phyloP scores from a whole-genome alignment of 2,888 invertebrate species.

The Dusona sp. region DNA sequence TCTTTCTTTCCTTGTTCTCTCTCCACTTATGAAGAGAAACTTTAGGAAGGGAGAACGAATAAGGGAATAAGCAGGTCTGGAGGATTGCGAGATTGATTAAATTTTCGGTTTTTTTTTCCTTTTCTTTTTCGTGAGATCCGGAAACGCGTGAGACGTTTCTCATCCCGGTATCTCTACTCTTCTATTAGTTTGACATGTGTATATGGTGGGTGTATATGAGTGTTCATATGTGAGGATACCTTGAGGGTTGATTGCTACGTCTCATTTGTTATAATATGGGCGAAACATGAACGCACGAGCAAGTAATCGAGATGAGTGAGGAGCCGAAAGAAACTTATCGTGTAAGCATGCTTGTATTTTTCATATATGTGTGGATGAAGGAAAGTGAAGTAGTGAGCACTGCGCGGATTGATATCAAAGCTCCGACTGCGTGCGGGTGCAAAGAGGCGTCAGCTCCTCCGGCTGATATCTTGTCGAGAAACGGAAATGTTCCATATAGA shows the following conservation, averaged over 20 bases:
- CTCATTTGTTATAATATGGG: conserved; percentile 55
- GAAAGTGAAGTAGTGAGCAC: conserved; percentile 5
- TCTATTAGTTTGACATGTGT: conserved; percentile 33
- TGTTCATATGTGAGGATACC: conserved; percentile 63
- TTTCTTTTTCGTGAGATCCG: conserved; percentile 58
- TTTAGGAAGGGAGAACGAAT: neutral
- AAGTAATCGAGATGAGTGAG: conserved; percentile 30
- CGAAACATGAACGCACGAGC: conserved; percentile 57
- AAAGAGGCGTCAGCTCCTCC: conserved; percentile 33
- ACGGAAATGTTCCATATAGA: conserved; percentile 10
- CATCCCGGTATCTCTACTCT: conserved; percentile 59
- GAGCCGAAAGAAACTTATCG: conserved; percentile 52
- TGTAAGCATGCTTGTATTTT: conserved; percentile 30
- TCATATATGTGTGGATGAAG: neutral
- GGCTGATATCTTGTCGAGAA: conserved; percentile 28
- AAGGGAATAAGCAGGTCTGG: neutral
- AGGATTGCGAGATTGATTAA: conserved; percentile 63
- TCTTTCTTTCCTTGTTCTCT: neutral
- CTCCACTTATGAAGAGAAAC: neutral
- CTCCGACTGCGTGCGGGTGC: conserved; percentile 37
- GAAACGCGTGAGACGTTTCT: conserved; percentile 69
- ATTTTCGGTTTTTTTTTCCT: conserved; percentile 44
- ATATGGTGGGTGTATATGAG: neutral
- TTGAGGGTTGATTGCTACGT: conserved; percentile 72
- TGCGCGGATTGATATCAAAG: conserved; percentile 12